A percentile compares a stretch with the other conserved stretches of the same genome.
Evolutionary conservation across 2,888 invertebrate species (phyloP).

Genomic region (Eugnorisma glareosa): DNA sequence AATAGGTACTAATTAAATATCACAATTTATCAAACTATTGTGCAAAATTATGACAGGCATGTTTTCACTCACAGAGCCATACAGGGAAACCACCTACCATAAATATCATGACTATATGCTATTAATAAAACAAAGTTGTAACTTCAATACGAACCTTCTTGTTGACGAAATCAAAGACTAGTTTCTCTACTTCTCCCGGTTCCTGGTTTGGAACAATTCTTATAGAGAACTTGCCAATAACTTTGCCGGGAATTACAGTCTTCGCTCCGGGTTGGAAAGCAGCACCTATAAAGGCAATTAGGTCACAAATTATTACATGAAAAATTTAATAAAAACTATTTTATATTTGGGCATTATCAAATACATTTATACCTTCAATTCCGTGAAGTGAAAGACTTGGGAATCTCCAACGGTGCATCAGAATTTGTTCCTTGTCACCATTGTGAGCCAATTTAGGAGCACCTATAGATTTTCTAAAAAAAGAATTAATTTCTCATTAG

Average conservation of each 20-base stretch:
- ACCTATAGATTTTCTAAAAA: constrained; percentile 92
- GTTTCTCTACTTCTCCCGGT: constrained; percentile 95
- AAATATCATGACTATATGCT: neutral
- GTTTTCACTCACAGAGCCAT: constrained; percentile 8
- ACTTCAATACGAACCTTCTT: constrained; percentile 85
- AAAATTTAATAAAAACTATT: neutral
- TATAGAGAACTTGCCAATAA: constrained; percentile 99
- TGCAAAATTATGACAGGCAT: constrained; percentile 26
- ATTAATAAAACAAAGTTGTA: constrained; percentile 7
- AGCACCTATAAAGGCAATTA: constrained; percentile 88
- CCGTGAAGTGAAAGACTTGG: constrained; percentile 98
- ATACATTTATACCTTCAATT: constrained; percentile 93
- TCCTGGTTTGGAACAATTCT: constrained; percentile 98
- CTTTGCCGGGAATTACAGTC: constrained; percentile 98
- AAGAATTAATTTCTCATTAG: constrained; percentile 2
- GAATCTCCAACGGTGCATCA: constrained; percentile 99
- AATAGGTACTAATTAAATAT: neutral
- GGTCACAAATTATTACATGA: neutral
- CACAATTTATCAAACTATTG: constrained; percentile 29
- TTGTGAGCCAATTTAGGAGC: constrained; percentile 93
- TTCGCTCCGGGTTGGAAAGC: constrained; percentile 98
- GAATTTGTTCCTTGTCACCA: constrained; percentile 94
- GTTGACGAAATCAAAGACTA: constrained; percentile 94
- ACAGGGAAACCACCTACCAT: constrained; percentile 18
- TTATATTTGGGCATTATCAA: neutral